A percentile compares a stretch with the other conserved stretches of the same genome.
phyloP scores from a whole-genome alignment of 2,888 invertebrate species.

The Cataglyphis albicans region DNA sequence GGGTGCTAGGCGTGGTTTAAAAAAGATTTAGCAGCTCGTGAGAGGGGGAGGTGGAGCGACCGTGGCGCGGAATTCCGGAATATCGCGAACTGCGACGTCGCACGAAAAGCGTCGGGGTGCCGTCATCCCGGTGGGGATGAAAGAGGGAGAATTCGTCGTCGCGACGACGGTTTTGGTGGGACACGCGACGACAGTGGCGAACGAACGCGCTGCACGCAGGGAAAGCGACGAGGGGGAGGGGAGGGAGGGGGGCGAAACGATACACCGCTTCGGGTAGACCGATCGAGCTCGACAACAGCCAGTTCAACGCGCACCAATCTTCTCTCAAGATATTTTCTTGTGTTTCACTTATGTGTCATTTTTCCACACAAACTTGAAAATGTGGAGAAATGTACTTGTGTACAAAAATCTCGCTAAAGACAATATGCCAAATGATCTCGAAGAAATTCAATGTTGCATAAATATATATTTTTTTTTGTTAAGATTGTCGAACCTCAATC shows the following conservation, averaged over 20 bases:
- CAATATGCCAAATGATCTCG: constrained; percentile 2
- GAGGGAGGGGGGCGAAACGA: constrained; percentile 60
- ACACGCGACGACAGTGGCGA: constrained; percentile 40
- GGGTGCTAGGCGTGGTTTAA: constrained; percentile 82
- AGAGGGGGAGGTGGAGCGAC: constrained; percentile 76
- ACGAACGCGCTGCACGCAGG: constrained; percentile 67
- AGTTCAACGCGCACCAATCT: constrained; percentile 83
- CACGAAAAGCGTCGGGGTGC: constrained; percentile 59
- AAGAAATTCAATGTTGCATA: background rate
- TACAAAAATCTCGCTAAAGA: background rate
- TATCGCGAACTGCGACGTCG: constrained; percentile 69
- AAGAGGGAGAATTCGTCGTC: constrained; percentile 74
- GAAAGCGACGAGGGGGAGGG: constrained; percentile 80
- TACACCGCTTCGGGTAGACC: constrained; percentile 75
- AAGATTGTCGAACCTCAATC: background rate
- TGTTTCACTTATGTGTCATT: constrained; percentile 40
- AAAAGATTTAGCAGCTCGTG: constrained; percentile 73
- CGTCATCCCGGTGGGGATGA: constrained; percentile 59
- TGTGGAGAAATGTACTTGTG: background rate
- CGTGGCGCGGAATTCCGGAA: constrained; percentile 76
- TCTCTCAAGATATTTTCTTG: constrained; percentile 73
- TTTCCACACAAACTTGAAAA: background rate
- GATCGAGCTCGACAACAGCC: constrained; percentile 78
- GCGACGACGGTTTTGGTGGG: constrained; percentile 60
- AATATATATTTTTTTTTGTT: background rate